Evolutionary conservation across 2,797 vertebrate genomes (phyloP), one percentile per base, ranked within the genome.

Genomic region (Rhinatrema bivittatum): DNA sequence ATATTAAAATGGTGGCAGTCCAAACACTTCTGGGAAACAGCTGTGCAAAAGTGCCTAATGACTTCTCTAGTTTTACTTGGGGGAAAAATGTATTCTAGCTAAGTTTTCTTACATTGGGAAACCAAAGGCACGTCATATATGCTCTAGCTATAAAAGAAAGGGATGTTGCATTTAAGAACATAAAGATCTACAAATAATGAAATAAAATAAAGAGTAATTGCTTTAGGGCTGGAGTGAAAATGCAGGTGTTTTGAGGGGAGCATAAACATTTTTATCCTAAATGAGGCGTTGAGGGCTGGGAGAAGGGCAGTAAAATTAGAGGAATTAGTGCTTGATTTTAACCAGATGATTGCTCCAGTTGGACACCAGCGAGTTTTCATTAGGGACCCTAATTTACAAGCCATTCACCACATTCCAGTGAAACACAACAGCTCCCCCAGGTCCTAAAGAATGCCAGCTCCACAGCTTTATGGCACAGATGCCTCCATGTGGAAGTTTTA

Each of bases 301-400:
- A 87, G 83, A 88, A 88, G 77, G 80, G 86, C 72, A 74, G 85
- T 87, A 87, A 94, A 94, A 94, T 95, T 88, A 91, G 91, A 84
- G 85, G 86, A 94, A 97, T 95, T 94, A 95, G 90, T 80, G 87
- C 84, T 87, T 97, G 93, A 98, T 98, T 95, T 91, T 93, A 96
- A 93, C 93, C 94, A 97, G 93, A 97, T 97, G 95, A 97, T 93
- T 90, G 89, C 87, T 90, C 79, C 82, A 86, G 86, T 94, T 87
- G 89, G 88, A 94, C 89, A 92, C 87, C 88, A 87, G 87, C 74
- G 73, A 71, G 70, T 88, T 94, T 94, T 93, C 90, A 95, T 97
- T 97, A 95, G 89, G 82, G 82, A 76, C 81, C 85, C 86, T 94
- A 95, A 97, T 97, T 97, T 97, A 96, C 87, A 90, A 91, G 88